These are phyloP conservation scores for Hyperoplus immaculatus DNA, from an alignment of 2,797 vertebrate species.

Conservation along the genomic window DNA sequence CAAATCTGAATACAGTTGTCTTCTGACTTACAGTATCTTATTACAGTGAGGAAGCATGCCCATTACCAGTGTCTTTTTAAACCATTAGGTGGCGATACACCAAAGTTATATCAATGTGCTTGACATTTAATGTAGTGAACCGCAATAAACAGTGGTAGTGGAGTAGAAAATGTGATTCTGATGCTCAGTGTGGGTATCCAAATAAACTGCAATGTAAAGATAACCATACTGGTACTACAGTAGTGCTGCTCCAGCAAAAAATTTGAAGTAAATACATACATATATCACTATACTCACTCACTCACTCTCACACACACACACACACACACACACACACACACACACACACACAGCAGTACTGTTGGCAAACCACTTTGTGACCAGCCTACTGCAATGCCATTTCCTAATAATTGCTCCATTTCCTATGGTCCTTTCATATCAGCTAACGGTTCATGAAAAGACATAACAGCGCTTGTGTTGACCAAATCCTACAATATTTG, in stretches of 20 bases:
- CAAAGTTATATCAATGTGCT: background rate
- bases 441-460: background rate
- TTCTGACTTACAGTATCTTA: background rate
- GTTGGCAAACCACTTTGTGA: background rate
- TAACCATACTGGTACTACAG: background rate
- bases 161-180: background rate
- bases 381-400: background rate
- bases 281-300: too few species aligned
- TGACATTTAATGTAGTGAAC: background rate
- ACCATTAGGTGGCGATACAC: conserved; percentile 18
- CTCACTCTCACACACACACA: too few species aligned
- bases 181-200: background rate
- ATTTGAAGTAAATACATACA: background rate
- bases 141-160: background rate
- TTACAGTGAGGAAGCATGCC: background rate
- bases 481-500: background rate
- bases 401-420: conserved; percentile 20
- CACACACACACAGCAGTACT: background rate
- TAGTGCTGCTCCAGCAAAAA: background rate
- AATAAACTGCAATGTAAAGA: background rate
- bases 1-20: background rate
- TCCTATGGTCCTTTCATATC: conserved; percentile 26
- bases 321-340: too few species aligned
- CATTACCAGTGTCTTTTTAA: background rate
- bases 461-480: background rate